A percentile compares a stretch with the other conserved stretches of the same genome.
phyloP scores from a whole-genome alignment of 1,140 invertebrate species.

The Littorina saxatilis region DNA sequence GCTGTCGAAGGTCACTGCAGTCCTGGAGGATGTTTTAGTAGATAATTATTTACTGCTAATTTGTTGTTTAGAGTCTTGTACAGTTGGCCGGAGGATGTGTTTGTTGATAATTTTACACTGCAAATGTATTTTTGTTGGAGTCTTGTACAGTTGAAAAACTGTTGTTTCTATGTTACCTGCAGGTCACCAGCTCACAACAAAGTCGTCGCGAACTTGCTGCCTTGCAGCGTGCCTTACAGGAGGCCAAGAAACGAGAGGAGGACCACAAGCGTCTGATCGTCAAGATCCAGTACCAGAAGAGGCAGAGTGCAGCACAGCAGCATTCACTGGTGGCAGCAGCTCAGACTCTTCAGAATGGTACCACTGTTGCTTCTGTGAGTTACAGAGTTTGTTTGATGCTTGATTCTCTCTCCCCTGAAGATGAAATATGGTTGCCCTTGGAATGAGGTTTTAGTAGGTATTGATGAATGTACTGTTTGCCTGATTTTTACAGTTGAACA shows the following conservation, averaged over 20 bases:
- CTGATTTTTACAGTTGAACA: not conserved
- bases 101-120: too few relatives aligned
- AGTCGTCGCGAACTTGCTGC: constrained; percentile 30
- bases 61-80: too few relatives aligned
- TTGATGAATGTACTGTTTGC: not conserved
- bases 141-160: too few relatives aligned
- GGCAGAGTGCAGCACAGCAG: constrained; percentile 48
- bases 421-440: not conserved
- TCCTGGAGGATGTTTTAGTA: too few relatives aligned
- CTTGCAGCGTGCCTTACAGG: constrained; percentile 49
- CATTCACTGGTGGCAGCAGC: constrained; percentile 48
- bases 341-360: constrained; percentile 41
- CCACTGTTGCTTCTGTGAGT: constrained; percentile 43
- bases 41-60: too few relatives aligned
- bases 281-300: constrained; percentile 58
- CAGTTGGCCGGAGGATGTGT: too few relatives aligned
- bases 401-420: not conserved
- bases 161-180: too few relatives aligned
- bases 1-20: too few relatives aligned
- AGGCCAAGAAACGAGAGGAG: constrained; percentile 51
- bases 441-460: not conserved
- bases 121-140: too few relatives aligned
- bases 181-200: constrained; percentile 42
- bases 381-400: not conserved
- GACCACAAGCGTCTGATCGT: constrained; percentile 61